Conservation (phyloP, 1,140 invertebrate species). For the Lanistes nyassanus region DNA sequence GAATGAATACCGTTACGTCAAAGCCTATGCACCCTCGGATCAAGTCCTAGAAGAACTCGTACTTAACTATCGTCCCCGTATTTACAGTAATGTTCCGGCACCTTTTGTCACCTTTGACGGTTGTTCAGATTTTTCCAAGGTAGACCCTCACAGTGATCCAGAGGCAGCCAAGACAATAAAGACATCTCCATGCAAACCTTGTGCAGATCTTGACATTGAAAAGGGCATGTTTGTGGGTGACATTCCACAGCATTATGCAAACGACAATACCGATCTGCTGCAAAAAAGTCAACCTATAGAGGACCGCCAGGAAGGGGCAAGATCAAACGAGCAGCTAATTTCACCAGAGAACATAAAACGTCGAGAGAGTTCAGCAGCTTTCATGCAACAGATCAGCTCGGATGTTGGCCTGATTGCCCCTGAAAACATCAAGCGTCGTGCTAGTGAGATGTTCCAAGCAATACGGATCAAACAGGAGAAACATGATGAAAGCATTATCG, state of each 20-base stretch:
- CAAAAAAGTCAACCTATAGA: too few species aligned
- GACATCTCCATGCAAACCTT: too few species aligned
- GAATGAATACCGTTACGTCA: neutral
- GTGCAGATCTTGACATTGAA: too few species aligned
- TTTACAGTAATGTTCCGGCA: neutral
- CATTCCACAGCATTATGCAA: too few species aligned
- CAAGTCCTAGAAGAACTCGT: conserved; percentile 3
- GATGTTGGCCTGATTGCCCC: neutral
- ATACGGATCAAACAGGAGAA: neutral
- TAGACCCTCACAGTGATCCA: too few species aligned
- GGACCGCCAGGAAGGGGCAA: too few species aligned
- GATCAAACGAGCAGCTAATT: neutral
- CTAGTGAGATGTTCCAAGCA: neutral
- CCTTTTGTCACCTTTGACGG: neutral
- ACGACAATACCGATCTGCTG: too few species aligned
- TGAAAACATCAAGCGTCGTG: neutral
- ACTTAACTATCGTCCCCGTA: conserved; percentile 3
- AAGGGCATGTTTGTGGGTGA: too few species aligned
- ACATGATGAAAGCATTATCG: neutral
- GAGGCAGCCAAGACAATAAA: too few species aligned
- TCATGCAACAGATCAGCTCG: neutral
- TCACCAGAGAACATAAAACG: neutral
- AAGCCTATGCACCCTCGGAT: neutral
- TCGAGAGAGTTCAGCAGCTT: neutral
- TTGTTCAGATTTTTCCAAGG: too few species aligned